Conservation (phyloP, 2,888 invertebrate species). For the Lucinisca nassula region DNA sequence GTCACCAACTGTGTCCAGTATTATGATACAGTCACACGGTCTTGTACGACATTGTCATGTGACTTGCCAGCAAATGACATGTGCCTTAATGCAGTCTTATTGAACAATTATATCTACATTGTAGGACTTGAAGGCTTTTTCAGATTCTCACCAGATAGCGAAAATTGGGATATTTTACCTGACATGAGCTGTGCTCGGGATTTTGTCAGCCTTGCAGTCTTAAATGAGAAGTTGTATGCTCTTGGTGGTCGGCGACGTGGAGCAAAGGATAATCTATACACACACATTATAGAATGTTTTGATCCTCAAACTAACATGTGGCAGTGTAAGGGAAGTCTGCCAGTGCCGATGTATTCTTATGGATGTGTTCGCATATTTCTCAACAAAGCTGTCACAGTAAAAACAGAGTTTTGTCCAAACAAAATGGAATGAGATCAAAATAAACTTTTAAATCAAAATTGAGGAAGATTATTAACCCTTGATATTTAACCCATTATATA, state of each 20-base stretch:
- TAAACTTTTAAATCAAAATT: too few species aligned
- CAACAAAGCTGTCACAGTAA: slow-evolving; percentile 31
- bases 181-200: slow-evolving; percentile 83
- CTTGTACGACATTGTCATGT: slow-evolving; percentile 75
- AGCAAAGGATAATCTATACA: slow-evolving; percentile 83
- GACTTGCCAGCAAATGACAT: slow-evolving; percentile 83
- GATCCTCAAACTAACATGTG: slow-evolving; percentile 78
- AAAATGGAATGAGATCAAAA: background rate
- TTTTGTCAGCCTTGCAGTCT: slow-evolving; percentile 83
- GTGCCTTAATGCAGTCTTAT: slow-evolving; percentile 83
- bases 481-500: too few species aligned
- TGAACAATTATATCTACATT: slow-evolving; percentile 81
- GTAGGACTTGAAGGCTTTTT: slow-evolving; percentile 84
- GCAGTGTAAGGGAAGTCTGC: slow-evolving; percentile 78
- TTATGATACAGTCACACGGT: slow-evolving; percentile 78
- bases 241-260: slow-evolving; percentile 83
- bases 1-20: slow-evolving; percentile 84
- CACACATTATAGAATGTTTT: slow-evolving; percentile 82
- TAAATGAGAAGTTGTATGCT: slow-evolving; percentile 83
- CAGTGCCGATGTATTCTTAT: slow-evolving; percentile 84
- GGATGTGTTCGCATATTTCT: slow-evolving; percentile 83
- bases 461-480: too few species aligned
- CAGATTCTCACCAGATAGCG: slow-evolving; percentile 76
- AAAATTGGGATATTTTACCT: slow-evolving; percentile 81
- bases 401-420: background rate